Evolutionary conservation across 2,113 vertebrate species (phyloP), one percentile per base, ranked within the genome.

Genomic region (Gobiocypris rarus): DNA sequence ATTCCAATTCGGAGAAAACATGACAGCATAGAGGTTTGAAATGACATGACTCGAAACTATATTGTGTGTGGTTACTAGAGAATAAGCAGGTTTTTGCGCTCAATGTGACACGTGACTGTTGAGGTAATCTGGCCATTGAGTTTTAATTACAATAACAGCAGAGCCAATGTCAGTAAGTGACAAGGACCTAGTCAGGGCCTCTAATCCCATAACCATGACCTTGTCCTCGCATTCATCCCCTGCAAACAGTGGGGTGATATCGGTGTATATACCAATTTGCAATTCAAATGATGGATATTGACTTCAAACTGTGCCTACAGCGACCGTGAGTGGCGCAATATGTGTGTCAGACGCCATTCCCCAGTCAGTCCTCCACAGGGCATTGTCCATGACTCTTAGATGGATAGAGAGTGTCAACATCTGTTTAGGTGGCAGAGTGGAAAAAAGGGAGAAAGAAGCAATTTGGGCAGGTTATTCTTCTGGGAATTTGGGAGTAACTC

Each of bases 221-320:
- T 70, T 48, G 59, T 80, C 77, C 77, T 67, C 43, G 3, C 59
- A 31, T 67, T 82, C 63, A 82, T 82, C 48, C 28, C 45, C 31
- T 70, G 45, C 65, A 70, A 81, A 70, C 79, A n/a, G 19, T n/a
- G 28, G 56, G 79, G 45, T 70, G 19, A 69, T 54, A 70, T 41
- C 7, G 13, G 31, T 34, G 41, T 63, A 61, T 65, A 43, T 80
- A 50, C 58, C 59, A 67, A 82, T 82, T 70, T 82, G 79, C 79
- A 82, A 82, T 82, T 82, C 79, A 82, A 82, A 82, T 82, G 79
- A 82, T 82, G 79, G 65, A 82, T 82, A 82, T 41, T 82, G 79
- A 70, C 79, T 82, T 82, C 63, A 70, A 70, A 82, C 61, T 82
- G 79, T 70, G 79, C 65, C 79, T 69, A 70, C 65, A 56, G 65